These are phyloP conservation scores for Phyto melanocephala DNA, from an alignment of 2,888 invertebrate genomes.

Conservation along the genomic window DNA sequence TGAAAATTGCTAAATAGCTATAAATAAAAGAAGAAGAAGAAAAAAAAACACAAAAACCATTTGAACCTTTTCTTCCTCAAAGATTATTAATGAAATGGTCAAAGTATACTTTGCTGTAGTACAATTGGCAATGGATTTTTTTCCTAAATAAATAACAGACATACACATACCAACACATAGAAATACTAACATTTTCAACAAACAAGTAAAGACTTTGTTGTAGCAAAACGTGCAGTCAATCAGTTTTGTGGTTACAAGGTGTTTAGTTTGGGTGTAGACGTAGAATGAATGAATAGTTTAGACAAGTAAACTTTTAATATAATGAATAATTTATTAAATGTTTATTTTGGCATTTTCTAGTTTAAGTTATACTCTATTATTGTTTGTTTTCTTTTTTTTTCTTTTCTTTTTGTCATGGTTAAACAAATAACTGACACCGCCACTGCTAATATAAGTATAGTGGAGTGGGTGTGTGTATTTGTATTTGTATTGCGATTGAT, in stretches of 20 bases:
- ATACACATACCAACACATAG: background rate
- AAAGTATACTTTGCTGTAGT: background rate
- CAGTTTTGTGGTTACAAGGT: background rate
- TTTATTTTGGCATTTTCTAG: conserved; percentile 26
- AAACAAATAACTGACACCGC: conserved; percentile 11
- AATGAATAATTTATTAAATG: conserved; percentile 47
- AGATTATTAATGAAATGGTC: background rate
- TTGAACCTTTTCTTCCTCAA: conserved; percentile 13
- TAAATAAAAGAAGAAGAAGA: background rate
- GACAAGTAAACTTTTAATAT: background rate
- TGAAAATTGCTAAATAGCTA: conserved; percentile 2
- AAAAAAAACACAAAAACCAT: conserved; percentile 16
- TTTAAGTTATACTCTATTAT: background rate
- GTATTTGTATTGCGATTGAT: background rate
- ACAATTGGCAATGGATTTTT: background rate
- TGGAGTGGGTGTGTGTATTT: background rate
- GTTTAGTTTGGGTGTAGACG: background rate
- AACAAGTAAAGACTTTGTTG: background rate
- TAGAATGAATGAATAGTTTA: background rate
- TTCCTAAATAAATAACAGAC: background rate
- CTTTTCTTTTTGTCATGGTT: background rate
- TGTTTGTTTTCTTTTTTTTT: background rate
- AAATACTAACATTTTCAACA: background rate
- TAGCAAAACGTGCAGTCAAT: background rate
- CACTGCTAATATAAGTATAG: background rate